Evolutionary conservation across 2,113 vertebrate genomes (phyloP).

Genomic region (Crocuta crocuta): DNA sequence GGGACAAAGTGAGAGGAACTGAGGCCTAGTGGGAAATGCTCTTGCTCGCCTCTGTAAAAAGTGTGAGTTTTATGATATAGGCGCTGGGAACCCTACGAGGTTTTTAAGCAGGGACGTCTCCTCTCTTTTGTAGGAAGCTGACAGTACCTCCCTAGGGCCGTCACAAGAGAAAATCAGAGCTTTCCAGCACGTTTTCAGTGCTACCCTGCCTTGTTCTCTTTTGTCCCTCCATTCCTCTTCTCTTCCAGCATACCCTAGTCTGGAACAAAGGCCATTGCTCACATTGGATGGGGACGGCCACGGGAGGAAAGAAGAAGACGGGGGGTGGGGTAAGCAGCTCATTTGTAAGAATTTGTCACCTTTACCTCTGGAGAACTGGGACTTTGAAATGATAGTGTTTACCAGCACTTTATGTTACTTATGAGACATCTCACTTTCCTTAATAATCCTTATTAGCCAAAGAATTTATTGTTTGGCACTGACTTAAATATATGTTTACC

Average conservation of each 20-base stretch:
- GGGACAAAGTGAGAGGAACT: neutral
- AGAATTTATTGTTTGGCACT: constrained; percentile 7
- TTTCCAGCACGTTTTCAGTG: neutral
- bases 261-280: too few species aligned
- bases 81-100: neutral
- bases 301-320: neutral
- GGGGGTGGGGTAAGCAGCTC: too few species aligned
- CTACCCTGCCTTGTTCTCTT: accelerated
- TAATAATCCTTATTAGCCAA: neutral
- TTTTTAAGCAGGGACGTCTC: neutral
- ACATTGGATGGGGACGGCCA: neutral
- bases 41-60: neutral
- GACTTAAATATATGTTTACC: neutral
- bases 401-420: neutral
- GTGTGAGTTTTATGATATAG: neutral
- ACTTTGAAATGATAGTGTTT: neutral
- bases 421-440: neutral
- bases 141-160: neutral
- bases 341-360: neutral
- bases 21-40: neutral
- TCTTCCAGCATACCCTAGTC: neutral
- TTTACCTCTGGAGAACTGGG: neutral
- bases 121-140: neutral
- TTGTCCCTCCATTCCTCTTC: accelerated
- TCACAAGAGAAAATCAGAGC: neutral